Conservation (phyloP, 2,888 invertebrate genomes). For the Aspidiotus destructor region DNA sequence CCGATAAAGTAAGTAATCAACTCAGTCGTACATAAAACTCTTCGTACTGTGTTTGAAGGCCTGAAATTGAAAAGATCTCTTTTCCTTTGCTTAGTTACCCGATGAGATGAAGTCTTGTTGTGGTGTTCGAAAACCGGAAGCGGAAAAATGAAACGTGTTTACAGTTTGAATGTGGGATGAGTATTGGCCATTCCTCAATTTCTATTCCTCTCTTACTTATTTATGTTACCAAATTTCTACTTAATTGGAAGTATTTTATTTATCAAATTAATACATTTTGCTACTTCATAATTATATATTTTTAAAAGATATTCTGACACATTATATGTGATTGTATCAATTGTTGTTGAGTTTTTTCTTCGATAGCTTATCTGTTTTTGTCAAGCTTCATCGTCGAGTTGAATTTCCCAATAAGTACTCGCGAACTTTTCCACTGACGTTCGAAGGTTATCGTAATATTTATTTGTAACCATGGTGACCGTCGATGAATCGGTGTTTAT, state of each 20-base stretch:
- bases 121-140: background rate
- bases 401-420: too few species aligned
- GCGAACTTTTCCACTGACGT: too few species aligned
- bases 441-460: too few species aligned
- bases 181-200: too few species aligned
- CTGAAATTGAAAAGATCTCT: background rate
- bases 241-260: background rate
- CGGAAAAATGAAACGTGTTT: background rate
- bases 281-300: too few species aligned
- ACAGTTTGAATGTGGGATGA: background rate
- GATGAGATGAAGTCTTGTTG: background rate
- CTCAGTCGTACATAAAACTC: background rate
- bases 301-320: too few species aligned
- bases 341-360: too few species aligned
- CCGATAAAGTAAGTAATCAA: slow-evolving; percentile 55
- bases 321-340: too few species aligned
- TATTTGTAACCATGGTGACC: too few species aligned
- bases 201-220: background rate
- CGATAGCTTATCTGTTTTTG: too few species aligned
- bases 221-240: background rate
- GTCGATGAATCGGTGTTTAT: too few species aligned
- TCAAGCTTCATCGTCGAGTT: too few species aligned
- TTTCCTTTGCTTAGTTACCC: background rate
- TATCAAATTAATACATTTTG: background rate
- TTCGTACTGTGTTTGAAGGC: background rate